Conservation (phyloP, 2,888 invertebrate genomes). For the Hemaris fuciformis region DNA sequence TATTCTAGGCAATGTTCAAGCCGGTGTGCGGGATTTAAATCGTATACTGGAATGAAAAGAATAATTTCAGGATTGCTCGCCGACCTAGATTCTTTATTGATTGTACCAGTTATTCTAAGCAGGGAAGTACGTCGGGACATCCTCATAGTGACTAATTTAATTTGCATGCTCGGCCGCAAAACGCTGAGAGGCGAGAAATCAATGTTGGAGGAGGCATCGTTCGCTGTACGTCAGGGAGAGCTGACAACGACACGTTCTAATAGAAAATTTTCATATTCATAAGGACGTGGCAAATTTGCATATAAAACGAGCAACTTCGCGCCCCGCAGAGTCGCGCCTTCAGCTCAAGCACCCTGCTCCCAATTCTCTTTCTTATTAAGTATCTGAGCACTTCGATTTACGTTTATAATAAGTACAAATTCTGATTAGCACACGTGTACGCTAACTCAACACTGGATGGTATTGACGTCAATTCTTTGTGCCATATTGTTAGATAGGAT, state of each 20-base stretch:
- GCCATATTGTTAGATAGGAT: too few species aligned
- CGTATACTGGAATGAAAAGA: neutral
- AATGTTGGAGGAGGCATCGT: conserved; percentile 52
- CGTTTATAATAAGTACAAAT: conserved; percentile 38
- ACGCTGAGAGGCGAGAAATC: conserved; percentile 55
- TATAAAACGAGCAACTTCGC: conserved; percentile 78
- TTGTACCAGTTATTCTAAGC: neutral
- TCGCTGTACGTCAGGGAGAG: conserved; percentile 65
- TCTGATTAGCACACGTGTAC: neutral
- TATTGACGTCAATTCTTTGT: neutral
- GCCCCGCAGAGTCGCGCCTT: conserved; percentile 46
- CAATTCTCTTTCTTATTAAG: conserved; percentile 64
- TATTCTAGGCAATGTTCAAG: neutral
- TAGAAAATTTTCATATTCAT: conserved; percentile 82
- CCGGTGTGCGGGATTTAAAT: neutral
- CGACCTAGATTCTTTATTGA: conserved; percentile 13
- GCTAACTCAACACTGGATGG: neutral
- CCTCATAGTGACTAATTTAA: conserved; percentile 33
- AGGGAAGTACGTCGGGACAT: neutral
- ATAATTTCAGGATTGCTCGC: neutral
- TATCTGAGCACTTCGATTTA: conserved; percentile 48
- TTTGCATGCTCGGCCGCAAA: conserved; percentile 50
- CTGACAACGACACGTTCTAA: conserved; percentile 79
- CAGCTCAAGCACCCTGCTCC: conserved; percentile 65
- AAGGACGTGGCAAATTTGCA: conserved; percentile 78